phyloP scores from a whole-genome alignment of 2,113 vertebrate genomes.

The Thunnus maccoyii region DNA sequence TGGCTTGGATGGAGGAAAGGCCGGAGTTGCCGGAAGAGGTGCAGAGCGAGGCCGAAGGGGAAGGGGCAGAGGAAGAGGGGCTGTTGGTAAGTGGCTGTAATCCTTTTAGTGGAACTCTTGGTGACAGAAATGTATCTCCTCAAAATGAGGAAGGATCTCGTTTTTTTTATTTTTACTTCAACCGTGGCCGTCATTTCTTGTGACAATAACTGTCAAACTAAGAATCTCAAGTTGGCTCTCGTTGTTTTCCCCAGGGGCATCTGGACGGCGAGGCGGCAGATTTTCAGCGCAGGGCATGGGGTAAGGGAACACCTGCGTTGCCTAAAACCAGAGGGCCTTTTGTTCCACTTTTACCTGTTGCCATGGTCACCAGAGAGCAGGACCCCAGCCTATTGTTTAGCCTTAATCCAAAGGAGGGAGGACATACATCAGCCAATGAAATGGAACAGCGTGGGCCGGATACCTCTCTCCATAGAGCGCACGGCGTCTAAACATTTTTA shows the following conservation, averaged over 20 bases:
- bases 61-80: slow-evolving; percentile 93
- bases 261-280: slow-evolving; percentile 90
- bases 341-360: slow-evolving; percentile 77
- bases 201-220: slow-evolving; percentile 72
- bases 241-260: slow-evolving; percentile 54
- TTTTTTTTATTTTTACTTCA: neutral
- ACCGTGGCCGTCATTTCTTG: neutral
- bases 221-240: slow-evolving; percentile 20
- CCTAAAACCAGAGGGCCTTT: slow-evolving; percentile 63
- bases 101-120: slow-evolving; percentile 1
- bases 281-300: slow-evolving; percentile 99
- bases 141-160: neutral
- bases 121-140: neutral
- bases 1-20: slow-evolving; percentile 91
- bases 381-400: slow-evolving; percentile 75
- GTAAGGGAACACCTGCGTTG: slow-evolving; percentile 86
- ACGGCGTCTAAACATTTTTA: slow-evolving; percentile 42
- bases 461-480: slow-evolving; percentile 20
- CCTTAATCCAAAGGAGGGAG: slow-evolving; percentile 68
- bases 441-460: slow-evolving; percentile 32
- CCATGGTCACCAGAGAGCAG: slow-evolving; percentile 81
- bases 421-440: slow-evolving; percentile 55
- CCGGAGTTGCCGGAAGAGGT: slow-evolving; percentile 90
- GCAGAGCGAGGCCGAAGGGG: slow-evolving; percentile 93
- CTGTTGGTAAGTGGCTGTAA: slow-evolving; percentile 77